Base-by-base conservation (phyloP, 1,140 invertebrate species). In the Drosophila sp. region DNA sequence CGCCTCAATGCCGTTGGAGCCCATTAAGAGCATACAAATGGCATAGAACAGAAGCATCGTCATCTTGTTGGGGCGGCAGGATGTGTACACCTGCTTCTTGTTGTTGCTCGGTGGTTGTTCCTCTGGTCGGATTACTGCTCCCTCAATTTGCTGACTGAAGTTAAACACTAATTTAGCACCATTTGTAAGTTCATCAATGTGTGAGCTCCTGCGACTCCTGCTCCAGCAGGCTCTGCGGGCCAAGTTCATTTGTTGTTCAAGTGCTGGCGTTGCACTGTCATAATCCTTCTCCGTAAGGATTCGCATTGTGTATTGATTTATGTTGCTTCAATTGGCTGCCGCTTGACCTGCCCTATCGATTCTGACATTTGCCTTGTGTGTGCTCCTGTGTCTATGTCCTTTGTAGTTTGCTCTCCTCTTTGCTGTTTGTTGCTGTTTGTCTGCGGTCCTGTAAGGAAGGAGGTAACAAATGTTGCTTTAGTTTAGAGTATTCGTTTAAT, bases 191-290 rank as follows among this genome's bases (percentile, higher is more conserved):
- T 38, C 29, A 41, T 58, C 23, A 41, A 23, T 30, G 25, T 35
- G 11, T 44, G 60, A 29, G 6, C 44, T 25, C 23, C 44, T 55
- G 38, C 25, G 17, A n/a, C 60, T 64, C 68, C 56, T 78, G 57
- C 65, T 81, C 86, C 90, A 91, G 75, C 90, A 91, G 60, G 90
- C 90, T 54, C 90, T 73, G 17, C 90, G 72, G 23, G 90, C 90
- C 63, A 91, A 66, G 72, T 91, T 91, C 90, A 91, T 90, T 74
- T 91, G 80, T 67, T 91, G 90, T 55, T 84, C 57, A 80, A 91
- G 66, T 61, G 90, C 77, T 33, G 89, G 71, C 64, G 87, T 83
- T 61, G 80, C 76, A 66, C 73, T 90, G 70, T 87, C 87, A 67
- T 76, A 90, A 75, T 82, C 79, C 75, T 85, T 80, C 68, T 91